These are phyloP conservation scores for Heliconius melpomene DNA, from an alignment of 1,140 invertebrate species.

Conservation along the genomic window DNA sequence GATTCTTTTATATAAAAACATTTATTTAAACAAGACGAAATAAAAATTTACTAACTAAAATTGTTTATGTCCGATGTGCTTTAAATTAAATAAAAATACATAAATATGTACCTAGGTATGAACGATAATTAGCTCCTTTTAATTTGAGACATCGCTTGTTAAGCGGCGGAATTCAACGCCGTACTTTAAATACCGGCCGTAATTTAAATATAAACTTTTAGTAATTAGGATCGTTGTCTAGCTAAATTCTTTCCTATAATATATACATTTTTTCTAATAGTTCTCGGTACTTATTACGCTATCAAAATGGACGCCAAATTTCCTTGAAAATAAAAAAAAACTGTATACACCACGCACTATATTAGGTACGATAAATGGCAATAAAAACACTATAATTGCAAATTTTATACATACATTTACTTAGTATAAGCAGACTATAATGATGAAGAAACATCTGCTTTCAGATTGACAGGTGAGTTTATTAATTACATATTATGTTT, in stretches of 20 bases:
- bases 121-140: neutral
- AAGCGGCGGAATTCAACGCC: neutral
- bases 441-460: constrained; percentile 10
- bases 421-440: neutral
- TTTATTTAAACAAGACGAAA: neutral
- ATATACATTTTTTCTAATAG: no score
- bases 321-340: neutral
- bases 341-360: no score
- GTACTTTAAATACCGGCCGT: no score
- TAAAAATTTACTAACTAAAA: neutral
- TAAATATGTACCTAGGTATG: neutral
- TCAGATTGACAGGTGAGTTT: constrained; percentile 15
- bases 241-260: no score
- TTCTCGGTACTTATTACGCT: neutral
- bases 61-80: neutral
- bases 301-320: neutral
- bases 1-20: neutral
- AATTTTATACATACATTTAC: neutral
- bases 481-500: neutral
- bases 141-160: neutral
- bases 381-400: neutral
- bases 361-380: neutral
- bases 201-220: no score
- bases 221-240: no score
- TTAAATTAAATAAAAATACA: neutral